Percentiles rank a stretch among this genome's conserved stretches.
Evolutionary conservation across 2,888 invertebrate genomes (phyloP).

Genomic region (Lasioglossum malachurum): DNA sequence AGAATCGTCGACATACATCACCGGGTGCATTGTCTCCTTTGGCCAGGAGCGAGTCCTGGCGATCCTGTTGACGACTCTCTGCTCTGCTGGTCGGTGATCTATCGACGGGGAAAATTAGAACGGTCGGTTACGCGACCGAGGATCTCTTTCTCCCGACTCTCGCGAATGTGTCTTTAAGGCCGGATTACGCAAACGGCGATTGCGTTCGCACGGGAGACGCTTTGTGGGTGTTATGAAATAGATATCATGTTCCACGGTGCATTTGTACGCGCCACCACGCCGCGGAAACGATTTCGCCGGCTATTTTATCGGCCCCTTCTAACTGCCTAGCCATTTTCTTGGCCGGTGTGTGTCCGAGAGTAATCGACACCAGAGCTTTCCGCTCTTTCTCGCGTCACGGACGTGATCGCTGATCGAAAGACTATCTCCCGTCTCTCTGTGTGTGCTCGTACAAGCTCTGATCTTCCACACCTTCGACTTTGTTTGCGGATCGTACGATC

Average conservation of each 20-base stretch:
- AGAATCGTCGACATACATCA: conserved; percentile 59
- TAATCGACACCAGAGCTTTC: conserved; percentile 53
- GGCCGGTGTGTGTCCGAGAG: conserved; percentile 11
- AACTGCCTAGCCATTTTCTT: conserved; percentile 50
- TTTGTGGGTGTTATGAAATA: conserved; percentile 84
- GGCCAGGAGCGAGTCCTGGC: conserved; percentile 14
- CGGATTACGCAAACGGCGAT: conserved; percentile 78
- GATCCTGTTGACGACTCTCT: not conserved
- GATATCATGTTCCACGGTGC: conserved; percentile 81
- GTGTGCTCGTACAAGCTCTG: not conserved
- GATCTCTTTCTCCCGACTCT: conserved; percentile 42
- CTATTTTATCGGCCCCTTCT: conserved; percentile 59
- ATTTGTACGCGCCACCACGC: conserved; percentile 59
- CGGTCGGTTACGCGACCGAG: conserved; percentile 52
- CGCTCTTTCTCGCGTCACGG: conserved; percentile 2
- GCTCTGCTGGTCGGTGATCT: not conserved
- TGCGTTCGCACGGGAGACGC: conserved; percentile 83
- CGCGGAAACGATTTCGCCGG: conserved; percentile 48
- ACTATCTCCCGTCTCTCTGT: not conserved
- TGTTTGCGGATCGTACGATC: conserved; percentile 7
- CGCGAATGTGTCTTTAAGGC: conserved; percentile 57
- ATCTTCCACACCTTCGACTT: not conserved
- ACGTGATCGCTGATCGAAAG: conserved; percentile 16
- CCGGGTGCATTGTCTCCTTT: conserved; percentile 48
- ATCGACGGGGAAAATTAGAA: conserved; percentile 64